Percentiles rank a stretch among this genome's conserved stretches.
Conservation (phyloP, 1,140 invertebrate species). For the Cotesia typhae region DNA sequence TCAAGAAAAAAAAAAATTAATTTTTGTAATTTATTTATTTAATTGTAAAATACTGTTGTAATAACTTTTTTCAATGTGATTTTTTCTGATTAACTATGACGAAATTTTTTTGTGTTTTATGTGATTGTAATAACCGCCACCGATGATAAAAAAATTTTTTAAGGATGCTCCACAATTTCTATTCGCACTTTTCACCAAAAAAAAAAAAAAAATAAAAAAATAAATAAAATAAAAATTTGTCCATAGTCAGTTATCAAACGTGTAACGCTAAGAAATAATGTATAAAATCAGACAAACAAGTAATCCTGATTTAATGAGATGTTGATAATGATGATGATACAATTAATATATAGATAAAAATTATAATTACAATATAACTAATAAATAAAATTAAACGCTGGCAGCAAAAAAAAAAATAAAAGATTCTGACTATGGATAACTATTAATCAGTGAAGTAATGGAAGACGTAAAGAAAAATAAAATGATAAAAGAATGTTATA, state of each 20-base stretch:
- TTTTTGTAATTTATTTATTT: constrained; percentile 29
- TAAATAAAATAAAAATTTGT: not conserved
- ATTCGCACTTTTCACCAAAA: constrained; percentile 22
- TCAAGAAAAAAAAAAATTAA: constrained; percentile 36
- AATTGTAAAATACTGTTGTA: not conserved
- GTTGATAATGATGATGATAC: not conserved
- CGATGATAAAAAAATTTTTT: constrained; percentile 28
- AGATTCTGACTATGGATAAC: constrained; percentile 45
- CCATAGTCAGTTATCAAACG: constrained; percentile 11
- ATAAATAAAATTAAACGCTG: constrained; percentile 20
- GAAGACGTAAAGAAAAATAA: constrained; percentile 48
- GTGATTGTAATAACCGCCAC: constrained; percentile 21
- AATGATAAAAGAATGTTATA: constrained; percentile 56
- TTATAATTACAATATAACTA: constrained; percentile 5
- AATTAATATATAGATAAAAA: constrained; percentile 22
- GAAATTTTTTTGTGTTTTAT: constrained; percentile 23
- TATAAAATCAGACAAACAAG: not conserved
- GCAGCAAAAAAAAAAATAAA: constrained; percentile 30
- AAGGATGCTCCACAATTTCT: constrained; percentile 20
- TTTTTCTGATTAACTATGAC: constrained; percentile 9
- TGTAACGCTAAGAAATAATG: not conserved
- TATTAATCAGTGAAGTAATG: constrained; percentile 54
- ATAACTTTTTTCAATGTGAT: constrained; percentile 5
- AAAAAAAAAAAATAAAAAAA: not conserved
- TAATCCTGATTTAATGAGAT: not conserved